A percentile compares a stretch with the other conserved stretches of the same genome.
phyloP scores from a whole-genome alignment of 2,888 invertebrate species.

The Tyria jacobaeae region DNA sequence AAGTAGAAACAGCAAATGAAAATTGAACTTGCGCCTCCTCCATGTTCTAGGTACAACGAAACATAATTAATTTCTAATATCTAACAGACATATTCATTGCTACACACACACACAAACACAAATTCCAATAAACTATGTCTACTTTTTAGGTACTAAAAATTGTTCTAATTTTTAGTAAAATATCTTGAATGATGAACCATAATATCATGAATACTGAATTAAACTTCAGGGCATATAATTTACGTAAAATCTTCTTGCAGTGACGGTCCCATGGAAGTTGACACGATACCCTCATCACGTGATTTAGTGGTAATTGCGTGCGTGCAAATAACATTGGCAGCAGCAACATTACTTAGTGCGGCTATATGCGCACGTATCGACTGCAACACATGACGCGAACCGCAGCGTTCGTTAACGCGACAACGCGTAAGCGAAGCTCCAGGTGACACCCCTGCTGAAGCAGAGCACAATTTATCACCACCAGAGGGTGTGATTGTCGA shows the following conservation, averaged over 20 bases:
- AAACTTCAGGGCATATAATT: background rate
- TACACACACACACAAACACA: no score
- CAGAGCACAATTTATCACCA: slow-evolving; percentile 57
- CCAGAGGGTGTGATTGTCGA: slow-evolving; percentile 64
- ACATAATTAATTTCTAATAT: no score
- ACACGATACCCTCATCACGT: slow-evolving; percentile 72
- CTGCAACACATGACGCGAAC: slow-evolving; percentile 79
- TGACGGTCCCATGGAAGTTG: slow-evolving; percentile 74
- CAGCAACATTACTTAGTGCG: slow-evolving; percentile 82
- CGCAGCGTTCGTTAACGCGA: slow-evolving; percentile 73
- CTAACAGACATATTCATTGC: no score
- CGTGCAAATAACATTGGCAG: slow-evolving; percentile 81
- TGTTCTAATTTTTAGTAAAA: no score
- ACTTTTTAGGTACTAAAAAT: no score
- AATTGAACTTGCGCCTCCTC: no score
- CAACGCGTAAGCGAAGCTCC: slow-evolving; percentile 73
- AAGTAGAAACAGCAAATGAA: no score
- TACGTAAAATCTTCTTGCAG: slow-evolving; percentile 59
- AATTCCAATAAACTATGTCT: no score
- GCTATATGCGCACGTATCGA: slow-evolving; percentile 85
- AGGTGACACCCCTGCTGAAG: slow-evolving; percentile 61
- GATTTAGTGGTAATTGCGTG: slow-evolving; percentile 82
- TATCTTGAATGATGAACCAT: background rate
- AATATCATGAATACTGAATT: background rate
- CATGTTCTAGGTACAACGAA: no score